A percentile compares a stretch with the other conserved stretches of the same genome.
Evolutionary conservation across 2,113 vertebrate species (phyloP).

Genomic region (Megaceryle maxima): DNA sequence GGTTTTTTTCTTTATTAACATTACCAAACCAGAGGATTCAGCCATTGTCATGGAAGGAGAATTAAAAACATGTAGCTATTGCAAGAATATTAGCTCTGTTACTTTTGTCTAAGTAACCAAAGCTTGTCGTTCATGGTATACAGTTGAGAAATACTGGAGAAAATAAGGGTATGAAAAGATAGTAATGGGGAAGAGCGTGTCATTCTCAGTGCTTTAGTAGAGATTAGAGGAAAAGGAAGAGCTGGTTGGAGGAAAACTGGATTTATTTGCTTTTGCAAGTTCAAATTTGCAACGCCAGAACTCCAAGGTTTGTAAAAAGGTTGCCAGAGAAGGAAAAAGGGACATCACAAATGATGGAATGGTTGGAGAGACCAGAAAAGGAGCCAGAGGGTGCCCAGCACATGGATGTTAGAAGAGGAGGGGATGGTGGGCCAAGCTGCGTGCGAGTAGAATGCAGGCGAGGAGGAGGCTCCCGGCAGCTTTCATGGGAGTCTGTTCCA

Average conservation of each 20-base stretch:
- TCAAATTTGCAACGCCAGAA: neutral
- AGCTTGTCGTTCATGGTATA: neutral
- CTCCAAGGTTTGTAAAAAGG: neutral
- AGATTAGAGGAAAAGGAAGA: neutral
- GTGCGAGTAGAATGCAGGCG: neutral
- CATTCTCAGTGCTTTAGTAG: neutral
- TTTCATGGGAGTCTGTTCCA: neutral
- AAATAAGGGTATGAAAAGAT: neutral
- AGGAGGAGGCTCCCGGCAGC: neutral
- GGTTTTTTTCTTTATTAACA: neutral
- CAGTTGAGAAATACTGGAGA: neutral
- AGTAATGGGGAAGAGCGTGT: neutral
- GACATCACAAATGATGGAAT: neutral
- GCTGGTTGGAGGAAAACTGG: neutral
- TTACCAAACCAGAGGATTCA: neutral
- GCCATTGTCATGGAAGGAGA: neutral
- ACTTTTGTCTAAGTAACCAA: neutral
- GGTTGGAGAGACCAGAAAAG: neutral
- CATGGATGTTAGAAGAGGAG: neutral
- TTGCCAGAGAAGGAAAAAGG: neutral
- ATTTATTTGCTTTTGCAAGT: neutral
- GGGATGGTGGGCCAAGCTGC: neutral
- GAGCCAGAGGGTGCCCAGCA: neutral
- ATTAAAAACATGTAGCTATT: neutral
- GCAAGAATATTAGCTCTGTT: neutral